Base-by-base conservation (phyloP, 2,113 vertebrate genomes). In the Chloropsis hardwickii region DNA sequence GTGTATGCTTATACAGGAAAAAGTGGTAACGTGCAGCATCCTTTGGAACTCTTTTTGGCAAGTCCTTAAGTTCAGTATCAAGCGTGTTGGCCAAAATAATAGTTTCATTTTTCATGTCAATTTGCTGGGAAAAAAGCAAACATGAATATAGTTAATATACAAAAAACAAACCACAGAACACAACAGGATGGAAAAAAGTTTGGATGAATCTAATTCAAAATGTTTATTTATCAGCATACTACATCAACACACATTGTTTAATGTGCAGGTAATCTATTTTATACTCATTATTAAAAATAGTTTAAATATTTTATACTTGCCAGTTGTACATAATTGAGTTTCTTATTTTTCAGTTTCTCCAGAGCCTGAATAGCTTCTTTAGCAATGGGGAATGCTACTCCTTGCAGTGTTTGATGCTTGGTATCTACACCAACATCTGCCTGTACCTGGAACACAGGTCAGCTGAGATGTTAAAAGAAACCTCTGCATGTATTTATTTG, bases 11-110 rank as follows among this genome's bases (percentile, higher is more conserved):
- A 96, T 99, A 99, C 71, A 99, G 98, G 98, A 99, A 99, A 97
- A 99, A 99, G 97, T 99, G 99, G 95, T 99, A 99, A 20, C 99
- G 99, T 0, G 99, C 98, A n/a, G 98, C 97, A 53, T 99, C 99
- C 97, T 99, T 99, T 48, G 99, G 99, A 98, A 99, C 98, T 97
- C 99, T 98, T 97, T 98, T 98, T 71, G 99, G 99, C 96, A 99
- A 98, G 82, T 99, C 99, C 90, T 98, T 99, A 76, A 99, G 31
- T 92, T 99, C 99, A 33, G 99, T 99, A 77, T 98, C 98, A 91
- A 98, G 96, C 25, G 99, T 99, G 97, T 83, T 98, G 94, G 98
- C 98, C 98, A 99, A 97, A 97, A 98, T 97, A 86, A 99, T 99
- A 62, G 97, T 97, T 98, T 99, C 99, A 76, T 99, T 98, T 90